Base-by-base conservation (phyloP, 2,113 vertebrate genomes). In the Tyrannus savana region DNA sequence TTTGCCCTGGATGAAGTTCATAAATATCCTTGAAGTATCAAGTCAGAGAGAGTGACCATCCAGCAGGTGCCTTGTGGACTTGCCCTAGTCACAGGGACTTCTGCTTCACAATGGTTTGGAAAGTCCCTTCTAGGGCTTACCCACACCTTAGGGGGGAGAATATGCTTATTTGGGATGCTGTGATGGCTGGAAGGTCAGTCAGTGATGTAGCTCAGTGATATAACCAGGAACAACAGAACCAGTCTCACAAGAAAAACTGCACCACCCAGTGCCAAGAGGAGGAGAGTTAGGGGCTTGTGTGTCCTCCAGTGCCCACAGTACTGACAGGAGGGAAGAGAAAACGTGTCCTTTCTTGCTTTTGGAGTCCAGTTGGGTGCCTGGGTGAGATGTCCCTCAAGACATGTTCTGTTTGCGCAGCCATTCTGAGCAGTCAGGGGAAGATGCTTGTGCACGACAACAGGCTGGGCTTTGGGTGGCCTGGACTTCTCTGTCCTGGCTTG, bases 131-230 rank as follows among this genome's bases (percentile, higher is more conserved):
- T 19, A 68, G 37, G 31, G 46, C 13, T 28, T 83, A 24, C 33
- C 12, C 50, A 21, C 8, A 10, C 31, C 37, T 72, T 47, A 37
- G 12, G 0, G 0, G 4, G 4, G 4, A 23, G 41, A 69, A 19
- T 64, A 30, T 67, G 28, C 14, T 78, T 44, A 7, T 66, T 52
- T 79, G 53, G 64, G 49, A 18, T 56, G 25, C 13, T 79, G 64
- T 67, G 77, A 39, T 21, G 42, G 6, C 52, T 87, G 58, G 58
- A 60, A 72, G 49, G 28, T 90, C 58, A 64, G 58, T 27, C n/a
- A 49, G 49, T 25, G 80, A 14, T 1, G 4, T 10, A 18, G 17
- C 23, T 39, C 55, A 39, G 42, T 55, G 84, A 84, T 72, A 79
- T 9, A 87, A 67, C 30, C 47, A 79, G 58, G 41, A 77, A 7